Conservation (phyloP, 2,888 invertebrate genomes). For the Meteorus colon region DNA sequence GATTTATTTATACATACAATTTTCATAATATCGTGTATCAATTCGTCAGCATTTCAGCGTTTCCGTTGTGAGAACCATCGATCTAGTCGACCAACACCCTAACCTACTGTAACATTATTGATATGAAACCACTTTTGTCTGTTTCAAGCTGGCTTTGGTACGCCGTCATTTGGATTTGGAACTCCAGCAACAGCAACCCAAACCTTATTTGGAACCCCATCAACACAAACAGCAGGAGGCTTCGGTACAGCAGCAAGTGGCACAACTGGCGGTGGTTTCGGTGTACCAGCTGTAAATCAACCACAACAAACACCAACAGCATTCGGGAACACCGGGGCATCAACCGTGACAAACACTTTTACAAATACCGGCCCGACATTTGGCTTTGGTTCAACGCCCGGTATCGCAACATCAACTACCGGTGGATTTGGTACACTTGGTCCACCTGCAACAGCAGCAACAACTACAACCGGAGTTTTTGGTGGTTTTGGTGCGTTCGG, state of each 20-base stretch:
- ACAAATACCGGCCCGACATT: conserved; percentile 71
- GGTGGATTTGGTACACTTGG: conserved; percentile 67
- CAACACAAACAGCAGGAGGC: conserved; percentile 65
- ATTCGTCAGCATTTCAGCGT: too few relatives aligned
- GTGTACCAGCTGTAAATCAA: conserved; percentile 64
- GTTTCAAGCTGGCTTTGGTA: conserved; percentile 72
- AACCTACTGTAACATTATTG: too few relatives aligned
- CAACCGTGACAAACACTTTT: conserved; percentile 55
- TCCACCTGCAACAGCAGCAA: conserved; percentile 46
- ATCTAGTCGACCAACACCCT: too few relatives aligned
- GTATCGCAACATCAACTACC: conserved; percentile 67
- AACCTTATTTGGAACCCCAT: conserved; percentile 74
- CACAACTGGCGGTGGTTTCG: conserved; percentile 62
- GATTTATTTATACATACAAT: too few relatives aligned
- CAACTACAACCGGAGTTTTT: conserved; percentile 61
- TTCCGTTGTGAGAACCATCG: too few relatives aligned
- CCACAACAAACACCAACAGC: conserved; percentile 68
- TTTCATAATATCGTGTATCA: too few relatives aligned
- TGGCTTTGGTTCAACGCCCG: conserved; percentile 71
- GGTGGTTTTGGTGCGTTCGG: conserved; percentile 67
- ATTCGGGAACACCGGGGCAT: conserved; percentile 66
- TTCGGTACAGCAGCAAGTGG: conserved; percentile 72
- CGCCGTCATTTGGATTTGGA: conserved; percentile 71
- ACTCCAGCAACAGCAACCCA: conserved; percentile 74
- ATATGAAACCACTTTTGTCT: not conserved